phyloP scores from a whole-genome alignment of 1,140 invertebrate species.

The Cryptotermes secundus region DNA sequence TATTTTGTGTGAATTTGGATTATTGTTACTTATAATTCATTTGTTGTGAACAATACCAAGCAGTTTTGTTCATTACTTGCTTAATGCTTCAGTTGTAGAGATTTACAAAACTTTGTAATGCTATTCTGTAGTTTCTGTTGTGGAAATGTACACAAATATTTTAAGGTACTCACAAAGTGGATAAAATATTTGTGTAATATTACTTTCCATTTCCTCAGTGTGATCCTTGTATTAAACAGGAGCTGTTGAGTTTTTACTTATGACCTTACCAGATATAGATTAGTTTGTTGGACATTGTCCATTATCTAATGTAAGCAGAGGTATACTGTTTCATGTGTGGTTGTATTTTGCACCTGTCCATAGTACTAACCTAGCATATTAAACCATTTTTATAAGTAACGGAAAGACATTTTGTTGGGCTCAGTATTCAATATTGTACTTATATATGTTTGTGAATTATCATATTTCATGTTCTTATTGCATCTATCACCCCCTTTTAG shows the following conservation, averaged over 20 bases:
- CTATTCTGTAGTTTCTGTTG: slow-evolving; percentile 7
- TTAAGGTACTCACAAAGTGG: background rate
- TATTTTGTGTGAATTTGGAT: background rate
- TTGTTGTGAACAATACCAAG: background rate
- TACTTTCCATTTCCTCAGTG: background rate
- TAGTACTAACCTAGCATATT: background rate
- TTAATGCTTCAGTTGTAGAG: background rate
- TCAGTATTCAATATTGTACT: slow-evolving; percentile 9
- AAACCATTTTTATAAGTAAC: background rate
- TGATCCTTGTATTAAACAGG: background rate
- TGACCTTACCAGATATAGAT: background rate
- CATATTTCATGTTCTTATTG: background rate
- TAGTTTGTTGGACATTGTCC: background rate
- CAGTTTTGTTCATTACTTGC: background rate
- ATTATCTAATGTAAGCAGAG: background rate
- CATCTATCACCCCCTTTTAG: background rate
- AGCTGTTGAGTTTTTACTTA: background rate
- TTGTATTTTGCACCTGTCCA: background rate
- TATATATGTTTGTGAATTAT: slow-evolving; percentile 10
- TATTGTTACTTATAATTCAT: background rate
- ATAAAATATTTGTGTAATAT: background rate
- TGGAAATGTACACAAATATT: slow-evolving; percentile 4
- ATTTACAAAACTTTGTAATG: background rate
- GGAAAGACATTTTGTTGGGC: slow-evolving; percentile 14
- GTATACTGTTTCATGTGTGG: background rate